Evolutionary conservation across 2,888 invertebrate species (phyloP), one percentile per base, ranked within the genome.

Genomic region (Itoplectis maculator): DNA sequence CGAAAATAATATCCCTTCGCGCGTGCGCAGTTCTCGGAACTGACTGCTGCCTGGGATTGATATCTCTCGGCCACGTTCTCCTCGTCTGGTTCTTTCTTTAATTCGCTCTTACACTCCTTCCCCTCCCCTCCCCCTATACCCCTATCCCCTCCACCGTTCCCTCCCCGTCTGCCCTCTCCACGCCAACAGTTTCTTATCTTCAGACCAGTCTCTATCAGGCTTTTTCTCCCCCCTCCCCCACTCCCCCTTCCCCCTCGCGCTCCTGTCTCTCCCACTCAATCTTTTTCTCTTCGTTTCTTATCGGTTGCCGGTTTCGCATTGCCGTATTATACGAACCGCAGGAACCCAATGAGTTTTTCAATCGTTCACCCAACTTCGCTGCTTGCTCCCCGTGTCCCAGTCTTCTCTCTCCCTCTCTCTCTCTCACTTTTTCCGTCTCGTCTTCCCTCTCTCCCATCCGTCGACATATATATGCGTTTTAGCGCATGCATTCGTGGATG

Each of bases 21-120:
- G 79, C 73, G 79, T 73, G 73, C 73, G 73, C 79, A 80, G 66
- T 83, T 80, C 82, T 83, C 65, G 65, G 79, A 80, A 83, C 77
- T 69, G 68, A 49, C 63, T 76, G n/a, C 37, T 13, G 72, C 59
- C 61, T 74, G 74, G 75, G 70, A 79, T 75, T 84, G 81, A 81
- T 84, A 81, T 83, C 81, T 83, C 81, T 80, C 75, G 75, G 49
- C 70, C 61, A 40, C 79, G 56, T 75, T 75, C 78, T 76, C 40
- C 51, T 51, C 37, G 11, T 66, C 54, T 66, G 37, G 63, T 74
- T 68, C 29, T 82, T 78, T 51, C 51, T 68, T 78, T 75, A 74
- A 66, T 76, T 79, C 68, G 51, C 49, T 82, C 72, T 78, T 66
- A 47, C 63, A 49, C 72, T 45, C 59, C 37, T 20, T 35, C 42